A percentile compares a stretch with the other conserved stretches of the same genome.
phyloP scores from a whole-genome alignment of 1,140 invertebrate species.

The Protaetia brevitarsis region DNA sequence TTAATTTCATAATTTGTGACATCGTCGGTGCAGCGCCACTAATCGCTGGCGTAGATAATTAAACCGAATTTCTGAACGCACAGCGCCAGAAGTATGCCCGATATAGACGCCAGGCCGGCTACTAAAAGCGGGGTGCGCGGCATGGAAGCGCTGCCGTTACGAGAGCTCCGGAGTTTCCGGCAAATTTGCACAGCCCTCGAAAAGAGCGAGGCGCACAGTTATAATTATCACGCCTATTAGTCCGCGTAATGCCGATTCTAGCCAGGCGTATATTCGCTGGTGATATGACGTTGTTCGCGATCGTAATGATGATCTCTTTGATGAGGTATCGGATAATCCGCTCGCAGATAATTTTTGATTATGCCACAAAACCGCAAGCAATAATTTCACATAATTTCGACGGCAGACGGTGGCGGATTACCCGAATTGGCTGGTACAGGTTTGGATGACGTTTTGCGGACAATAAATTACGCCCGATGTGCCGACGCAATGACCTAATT shows the following conservation, averaged over 20 bases:
- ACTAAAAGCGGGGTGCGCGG: background rate
- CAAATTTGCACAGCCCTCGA: background rate
- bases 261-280: background rate
- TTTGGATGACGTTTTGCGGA: no score
- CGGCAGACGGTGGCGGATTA: no score
- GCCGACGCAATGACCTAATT: no score
- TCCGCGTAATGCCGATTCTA: background rate
- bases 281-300: no score
- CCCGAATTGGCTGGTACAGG: no score
- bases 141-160: no score
- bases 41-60: conserved; percentile 9
- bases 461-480: no score
- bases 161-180: background rate
- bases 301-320: no score
- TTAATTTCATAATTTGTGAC: conserved; percentile 15
- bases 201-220: background rate
- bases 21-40: background rate
- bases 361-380: no score
- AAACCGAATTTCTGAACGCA: background rate
- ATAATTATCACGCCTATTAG: background rate
- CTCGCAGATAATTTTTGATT: no score
- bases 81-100: background rate
- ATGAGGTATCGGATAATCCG: no score
- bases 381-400: no score
- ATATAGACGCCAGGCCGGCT: background rate